Percentiles rank a stretch among this genome's conserved stretches.
Conservation (phyloP, 2,888 invertebrate species). For the Catocala nupta region DNA sequence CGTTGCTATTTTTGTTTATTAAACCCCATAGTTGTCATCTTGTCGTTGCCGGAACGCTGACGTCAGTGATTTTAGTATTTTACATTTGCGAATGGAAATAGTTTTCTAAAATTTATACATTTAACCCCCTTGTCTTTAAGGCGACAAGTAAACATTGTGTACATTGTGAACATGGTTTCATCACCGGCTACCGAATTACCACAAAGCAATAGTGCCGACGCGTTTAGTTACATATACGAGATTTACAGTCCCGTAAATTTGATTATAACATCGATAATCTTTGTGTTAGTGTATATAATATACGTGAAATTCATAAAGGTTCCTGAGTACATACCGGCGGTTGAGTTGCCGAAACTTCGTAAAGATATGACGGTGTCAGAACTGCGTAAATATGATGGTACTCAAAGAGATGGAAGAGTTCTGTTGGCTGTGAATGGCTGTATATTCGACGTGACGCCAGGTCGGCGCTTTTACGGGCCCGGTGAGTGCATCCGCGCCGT, state of each 20-base stretch:
- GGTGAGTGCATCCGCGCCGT: constrained; percentile 87
- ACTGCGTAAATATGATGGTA: constrained; percentile 95
- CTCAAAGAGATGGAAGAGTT: constrained; percentile 94
- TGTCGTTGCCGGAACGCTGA: constrained; percentile 57
- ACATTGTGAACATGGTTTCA: constrained; percentile 67
- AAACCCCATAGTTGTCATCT: constrained; percentile 41
- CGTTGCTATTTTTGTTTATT: constrained; percentile 7
- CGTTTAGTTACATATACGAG: constrained; percentile 80
- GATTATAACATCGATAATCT: constrained; percentile 88
- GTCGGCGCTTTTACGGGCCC: constrained; percentile 97
- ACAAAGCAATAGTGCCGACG: constrained; percentile 59
- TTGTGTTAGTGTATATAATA: constrained; percentile 90
- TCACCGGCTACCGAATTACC: constrained; percentile 66
- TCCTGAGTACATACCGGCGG: constrained; percentile 60
- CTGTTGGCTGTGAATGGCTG: constrained; percentile 97
- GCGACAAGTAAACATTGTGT: constrained; percentile 36
- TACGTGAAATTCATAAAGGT: constrained; percentile 77
- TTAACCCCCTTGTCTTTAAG: constrained; percentile 46
- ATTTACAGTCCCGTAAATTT: constrained; percentile 90
- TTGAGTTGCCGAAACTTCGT: constrained; percentile 92
- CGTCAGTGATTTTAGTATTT: constrained; percentile 71
- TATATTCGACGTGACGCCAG: constrained; percentile 97
- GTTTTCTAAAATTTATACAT: constrained; percentile 62
- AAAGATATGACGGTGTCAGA: constrained; percentile 97
- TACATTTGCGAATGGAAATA: constrained; percentile 53